Conservation (phyloP, 2,888 invertebrate species). For the Pegoplata infirma region DNA sequence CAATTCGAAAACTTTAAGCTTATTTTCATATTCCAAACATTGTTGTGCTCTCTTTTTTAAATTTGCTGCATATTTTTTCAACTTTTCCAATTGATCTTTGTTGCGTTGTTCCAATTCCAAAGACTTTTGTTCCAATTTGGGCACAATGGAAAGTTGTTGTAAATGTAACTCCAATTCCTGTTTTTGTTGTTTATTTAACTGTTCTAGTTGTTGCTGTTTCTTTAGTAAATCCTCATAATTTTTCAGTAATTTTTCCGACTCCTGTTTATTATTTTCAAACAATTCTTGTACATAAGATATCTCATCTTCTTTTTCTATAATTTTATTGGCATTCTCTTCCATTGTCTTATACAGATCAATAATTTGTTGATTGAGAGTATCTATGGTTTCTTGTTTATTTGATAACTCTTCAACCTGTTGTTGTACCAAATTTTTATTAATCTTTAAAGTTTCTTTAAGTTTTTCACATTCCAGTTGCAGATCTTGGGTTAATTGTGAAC, state of each 20-base stretch:
- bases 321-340: constrained; percentile 79
- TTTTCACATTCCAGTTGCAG: constrained; percentile 69
- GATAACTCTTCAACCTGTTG: constrained; percentile 78
- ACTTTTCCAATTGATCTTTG: constrained; percentile 85
- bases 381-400: constrained; percentile 81
- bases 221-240: constrained; percentile 69
- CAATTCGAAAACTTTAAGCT: constrained; percentile 72
- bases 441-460: constrained; percentile 70
- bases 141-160: constrained; percentile 41
- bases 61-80: constrained; percentile 87
- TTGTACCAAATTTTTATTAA: constrained; percentile 72
- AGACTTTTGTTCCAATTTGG: constrained; percentile 44
- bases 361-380: constrained; percentile 80
- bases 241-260: constrained; percentile 78
- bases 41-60: constrained; percentile 85
- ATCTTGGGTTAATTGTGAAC: constrained; percentile 67
- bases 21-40: constrained; percentile 83
- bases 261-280: constrained; percentile 77
- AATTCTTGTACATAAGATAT: constrained; percentile 78
- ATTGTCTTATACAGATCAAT: constrained; percentile 81
- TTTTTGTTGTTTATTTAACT: constrained; percentile 68
- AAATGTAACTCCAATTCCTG: constrained; percentile 66
- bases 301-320: constrained; percentile 79
- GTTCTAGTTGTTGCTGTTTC: constrained; percentile 77
- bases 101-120: constrained; percentile 81